Conservation (phyloP, 1,140 invertebrate genomes). For the Drosophila pseudoobscura region DNA sequence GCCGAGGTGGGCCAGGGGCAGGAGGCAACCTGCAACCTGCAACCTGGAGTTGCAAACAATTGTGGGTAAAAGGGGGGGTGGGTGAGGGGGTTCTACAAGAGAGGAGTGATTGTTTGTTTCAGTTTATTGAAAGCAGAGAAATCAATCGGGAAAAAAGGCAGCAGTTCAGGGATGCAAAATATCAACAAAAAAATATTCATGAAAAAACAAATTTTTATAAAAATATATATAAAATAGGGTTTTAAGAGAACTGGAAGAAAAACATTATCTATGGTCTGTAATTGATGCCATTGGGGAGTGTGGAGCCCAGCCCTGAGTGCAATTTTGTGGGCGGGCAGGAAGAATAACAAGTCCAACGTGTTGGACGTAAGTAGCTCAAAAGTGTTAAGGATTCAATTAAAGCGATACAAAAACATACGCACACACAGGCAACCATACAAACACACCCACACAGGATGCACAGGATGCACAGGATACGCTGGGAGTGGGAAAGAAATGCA, state of each 20-base stretch:
- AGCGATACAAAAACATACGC: conserved; percentile 64
- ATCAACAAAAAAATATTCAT: neutral
- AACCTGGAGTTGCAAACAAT: conserved; percentile 44
- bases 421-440: neutral
- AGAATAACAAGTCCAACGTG: conserved; percentile 78
- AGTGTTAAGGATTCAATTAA: conserved; percentile 82
- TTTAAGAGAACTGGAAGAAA: no score
- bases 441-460: neutral
- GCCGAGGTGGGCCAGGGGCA: neutral
- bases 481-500: conserved; percentile 24
- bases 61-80: conserved; percentile 8
- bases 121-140: conserved; percentile 79
- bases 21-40: neutral
- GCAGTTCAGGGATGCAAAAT: conserved; percentile 49
- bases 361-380: conserved; percentile 79
- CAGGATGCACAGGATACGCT: conserved; percentile 3
- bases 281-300: no score
- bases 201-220: no score
- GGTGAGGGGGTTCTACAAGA: neutral
- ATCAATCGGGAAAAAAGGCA: conserved; percentile 64
- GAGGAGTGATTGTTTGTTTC: conserved; percentile 66
- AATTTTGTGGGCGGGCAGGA: neutral
- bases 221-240: neutral
- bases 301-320: no score
- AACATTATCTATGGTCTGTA: no score